Base-by-base conservation (phyloP, 1,140 invertebrate species). In the Rhynchophorus ferrugineus region DNA sequence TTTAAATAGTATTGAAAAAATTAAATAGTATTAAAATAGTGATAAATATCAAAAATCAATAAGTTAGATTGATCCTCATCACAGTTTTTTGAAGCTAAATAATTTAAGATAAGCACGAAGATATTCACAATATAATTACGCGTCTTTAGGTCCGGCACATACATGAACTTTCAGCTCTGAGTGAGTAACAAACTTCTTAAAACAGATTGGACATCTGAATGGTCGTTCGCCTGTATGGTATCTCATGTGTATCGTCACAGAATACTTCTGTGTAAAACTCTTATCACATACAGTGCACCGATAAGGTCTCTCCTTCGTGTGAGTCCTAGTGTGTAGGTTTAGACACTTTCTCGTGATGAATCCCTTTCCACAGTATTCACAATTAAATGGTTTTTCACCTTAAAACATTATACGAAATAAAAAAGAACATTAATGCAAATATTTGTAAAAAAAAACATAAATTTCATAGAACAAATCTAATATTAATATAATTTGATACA, bases 181-280 rank as follows among this genome's bases (percentile, higher is more conserved):
- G 35, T 62, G 59, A 2, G 60, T 66, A 20, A 57, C 57, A 38
- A 65, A 66, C 17, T 49, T 41, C 44, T 61, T 71, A 1, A 76
- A 77, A 3, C 74, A 70, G 13, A 64, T 42, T 45, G 79, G 77
- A 57, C 84, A 80, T 42, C 78, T 71, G 57, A 83, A 84, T 0
- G 82, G 82, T 45, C 78, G 67, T 58, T 83, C 80, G 0, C 81
- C 81, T 0, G 84, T 88, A 59, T 89, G 86, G 13, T 82, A 85
- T 56, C 85, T 68, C 49, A 85, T 76, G 51, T 67, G 67, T 1
- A 63, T 60, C 9, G 57, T 69, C 39, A 66, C 56, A 3, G 62
- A 66, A 21, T 61, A 69, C 34, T 79, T 81, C 60, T 82, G 73
- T 13, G 84, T 83, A 64, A 88, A 88, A 51, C 81, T 77, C 44